A percentile compares a stretch with the other conserved stretches of the same genome.
Evolutionary conservation across 2,113 vertebrate genomes (phyloP).

Genomic region (Oplegnathus fasciatus): DNA sequence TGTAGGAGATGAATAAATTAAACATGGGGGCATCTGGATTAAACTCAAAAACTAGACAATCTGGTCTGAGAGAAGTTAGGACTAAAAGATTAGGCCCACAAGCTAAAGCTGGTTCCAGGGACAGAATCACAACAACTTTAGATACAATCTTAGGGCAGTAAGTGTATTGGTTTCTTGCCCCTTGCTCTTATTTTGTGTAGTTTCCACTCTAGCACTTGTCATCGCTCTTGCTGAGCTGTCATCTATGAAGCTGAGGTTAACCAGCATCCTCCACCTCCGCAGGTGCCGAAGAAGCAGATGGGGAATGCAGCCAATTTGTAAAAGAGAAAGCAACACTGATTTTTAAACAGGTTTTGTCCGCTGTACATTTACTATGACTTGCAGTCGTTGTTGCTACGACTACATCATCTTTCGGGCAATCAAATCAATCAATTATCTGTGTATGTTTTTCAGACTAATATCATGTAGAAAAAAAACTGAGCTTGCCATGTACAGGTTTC

Average conservation of each 20-base stretch:
- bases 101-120: conserved; percentile 5
- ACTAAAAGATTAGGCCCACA: neutral
- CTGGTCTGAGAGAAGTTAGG: neutral
- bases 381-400: neutral
- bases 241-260: conserved; percentile 3
- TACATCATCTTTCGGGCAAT: neutral
- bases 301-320: conserved; percentile 3
- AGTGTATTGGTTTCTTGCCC: neutral
- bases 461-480: neutral
- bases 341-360: neutral
- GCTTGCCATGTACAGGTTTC: neutral
- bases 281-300: conserved; percentile 5
- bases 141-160: neutral
- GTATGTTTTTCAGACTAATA: neutral
- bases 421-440: neutral
- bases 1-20: conserved; percentile 23
- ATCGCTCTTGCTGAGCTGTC: neutral
- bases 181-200: neutral
- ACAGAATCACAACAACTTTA: neutral
- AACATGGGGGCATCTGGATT: conserved; percentile 39
- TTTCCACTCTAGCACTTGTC: neutral
- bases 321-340: neutral
- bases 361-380: neutral
- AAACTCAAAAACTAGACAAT: conserved; percentile 2
- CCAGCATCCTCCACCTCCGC: neutral